Evolutionary conservation across 2,797 vertebrate species (phyloP).

Genomic region (Podarcis lilfordi): DNA sequence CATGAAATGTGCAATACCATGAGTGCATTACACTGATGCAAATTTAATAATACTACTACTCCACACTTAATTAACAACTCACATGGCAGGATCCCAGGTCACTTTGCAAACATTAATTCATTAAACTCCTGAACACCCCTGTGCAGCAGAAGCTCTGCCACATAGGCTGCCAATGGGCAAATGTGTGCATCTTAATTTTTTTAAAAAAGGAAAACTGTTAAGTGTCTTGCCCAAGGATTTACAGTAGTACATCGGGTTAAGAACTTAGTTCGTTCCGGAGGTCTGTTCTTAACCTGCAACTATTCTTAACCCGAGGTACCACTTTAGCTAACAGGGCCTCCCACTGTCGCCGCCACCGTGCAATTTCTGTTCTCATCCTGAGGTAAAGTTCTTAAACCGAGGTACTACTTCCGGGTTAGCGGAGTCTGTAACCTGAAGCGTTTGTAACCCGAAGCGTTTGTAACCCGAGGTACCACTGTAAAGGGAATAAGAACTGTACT

Average conservation of each 20-base stretch:
- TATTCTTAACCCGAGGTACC: too few species aligned
- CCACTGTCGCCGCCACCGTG: too few species aligned
- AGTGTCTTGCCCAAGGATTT: neutral
- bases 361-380: too few species aligned
- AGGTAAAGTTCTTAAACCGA: too few species aligned
- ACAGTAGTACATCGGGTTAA: too few species aligned
- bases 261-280: too few species aligned
- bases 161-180: neutral
- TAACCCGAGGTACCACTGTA: too few species aligned
- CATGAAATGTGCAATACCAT: slow-evolving; percentile 7
- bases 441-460: too few species aligned
- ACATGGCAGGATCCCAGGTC: neutral
- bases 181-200: neutral
- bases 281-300: too few species aligned
- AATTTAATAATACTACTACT: slow-evolving; percentile 6
- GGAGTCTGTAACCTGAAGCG: too few species aligned
- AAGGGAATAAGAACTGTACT: neutral
- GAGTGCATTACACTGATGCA: slow-evolving; percentile 31
- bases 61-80: slow-evolving; percentile 21
- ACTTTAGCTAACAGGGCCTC: too few species aligned
- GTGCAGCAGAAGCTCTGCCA: neutral
- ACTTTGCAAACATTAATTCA: slow-evolving; percentile 36
- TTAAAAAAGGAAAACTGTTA: neutral
- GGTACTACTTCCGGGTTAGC: too few species aligned
- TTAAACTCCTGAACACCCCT: neutral